Base-by-base conservation (phyloP, 2,888 invertebrate genomes). In the Ditylenchus weischeri region DNA sequence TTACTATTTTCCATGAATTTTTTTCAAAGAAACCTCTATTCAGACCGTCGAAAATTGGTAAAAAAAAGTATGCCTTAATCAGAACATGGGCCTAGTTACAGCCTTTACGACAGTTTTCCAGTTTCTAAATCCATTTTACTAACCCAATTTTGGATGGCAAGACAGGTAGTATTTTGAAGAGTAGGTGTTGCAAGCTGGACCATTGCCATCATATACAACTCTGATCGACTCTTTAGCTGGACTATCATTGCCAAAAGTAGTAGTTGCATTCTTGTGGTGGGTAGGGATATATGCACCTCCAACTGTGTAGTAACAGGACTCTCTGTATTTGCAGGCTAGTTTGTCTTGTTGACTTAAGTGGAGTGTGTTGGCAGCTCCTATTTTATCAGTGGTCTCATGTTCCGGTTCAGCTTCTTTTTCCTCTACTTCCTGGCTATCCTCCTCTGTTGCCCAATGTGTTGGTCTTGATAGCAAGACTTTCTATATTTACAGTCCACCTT, bases 401-500 rank as follows among this genome's bases (percentile, higher is more conserved):
- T 43, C 43, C 8, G 8, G 13, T 8, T 43, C 43, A 2, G 15
- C 29, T 29, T 29, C 29, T 6, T 51, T 57, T 1, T 54, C 29
- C 29, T 29, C 29, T n/a, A 36, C 43, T 38, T 35, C 15, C 18
- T 18, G 3, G 6, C 50, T 50, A 4, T 21, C 18, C 3, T 50
- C 29, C 29, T 29, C 23, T 54, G 54, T 10, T 21, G 54, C 51
- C 43, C 47, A 29, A 67, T 64, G 1, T 54, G 23, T 6, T 23
- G 54, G 11, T 38, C 29, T 15, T 15, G 10, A 63, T 82, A 82
- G 70, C 81, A 81, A 18, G 72, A 72, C 66, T 80, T 79, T 10
- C 81, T 70, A 62, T 82, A 81, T 61, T 79, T 76, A 70, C 81
- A 81, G 49, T 67, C 68, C 66, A 80, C 70, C 60, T 79, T 75